Evolutionary conservation across 2,797 vertebrate species (phyloP), one percentile per base, ranked within the genome.

Genomic region (Monodelphis domestica): DNA sequence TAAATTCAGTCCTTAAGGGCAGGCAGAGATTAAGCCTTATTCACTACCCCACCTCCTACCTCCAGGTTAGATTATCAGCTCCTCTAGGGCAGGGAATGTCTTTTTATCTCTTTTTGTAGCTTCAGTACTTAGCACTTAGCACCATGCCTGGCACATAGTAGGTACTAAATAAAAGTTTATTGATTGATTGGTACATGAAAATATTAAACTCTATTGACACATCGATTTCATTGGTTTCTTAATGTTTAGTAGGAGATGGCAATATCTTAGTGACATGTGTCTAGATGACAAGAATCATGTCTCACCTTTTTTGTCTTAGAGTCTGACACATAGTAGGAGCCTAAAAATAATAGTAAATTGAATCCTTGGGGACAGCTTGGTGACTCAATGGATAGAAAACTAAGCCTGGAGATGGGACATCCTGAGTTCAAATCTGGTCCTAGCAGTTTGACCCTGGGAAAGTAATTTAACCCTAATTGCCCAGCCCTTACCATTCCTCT

Each of bases 31-130:
- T 5, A 11, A 84, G 9, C 9, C 21, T 84, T 50, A 84, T 84
- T 84, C 38, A 3, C 9, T 0, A 26, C 3, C 3, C 9, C 0
- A 26, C 3, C 10, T 84, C 70, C 70, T 45, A 26, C 38, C 70
- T 45, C 11, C 24, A 50, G 6, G 1, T 38, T 24, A 24, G n/a
- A 78, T 78, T 24, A 78, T 78, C n/a, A 33, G 15, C 59, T 38
- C 59, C 33, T n/a, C 33, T n/a, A n/a, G 14, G 59, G 14, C 59
- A n/a, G 33, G 33, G 33, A 21, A 33, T n/a, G 5, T 21, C 59
- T 70, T 70, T n/a, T 26, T 84, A 10, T 24, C 17, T 63, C 5
- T 38, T 70, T 84, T 0, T 26, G 38, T 84, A 26, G 11, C 70
- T 28, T 9, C 21, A 45, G 6, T 3, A 21, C 6, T 78, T 78